Conservation (phyloP, 2,113 vertebrate genomes). For the Catharus fuscescens region DNA sequence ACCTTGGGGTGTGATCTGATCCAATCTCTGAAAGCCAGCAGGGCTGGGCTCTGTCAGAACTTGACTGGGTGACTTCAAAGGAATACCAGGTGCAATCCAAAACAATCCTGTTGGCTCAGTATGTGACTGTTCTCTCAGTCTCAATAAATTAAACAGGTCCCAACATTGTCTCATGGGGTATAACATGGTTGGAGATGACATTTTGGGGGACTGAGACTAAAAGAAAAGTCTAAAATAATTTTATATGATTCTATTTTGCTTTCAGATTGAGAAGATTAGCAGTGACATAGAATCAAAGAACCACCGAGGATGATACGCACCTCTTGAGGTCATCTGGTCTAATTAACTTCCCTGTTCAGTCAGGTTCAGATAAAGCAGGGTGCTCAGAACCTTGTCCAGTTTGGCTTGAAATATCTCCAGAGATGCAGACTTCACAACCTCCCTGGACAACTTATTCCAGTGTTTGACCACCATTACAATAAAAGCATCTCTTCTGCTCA, state of each 20-base stretch:
- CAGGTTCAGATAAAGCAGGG: not conserved
- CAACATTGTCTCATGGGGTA: not conserved
- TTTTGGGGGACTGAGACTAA: not conserved
- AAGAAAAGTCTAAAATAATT: not conserved
- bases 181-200: not conserved
- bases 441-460: not conserved
- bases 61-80: slow-evolving; percentile 61
- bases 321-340: not conserved
- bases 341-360: not conserved
- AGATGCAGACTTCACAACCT: not conserved
- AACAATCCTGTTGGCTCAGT: slow-evolving; percentile 1
- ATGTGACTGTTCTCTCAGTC: not conserved
- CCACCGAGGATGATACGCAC: not conserved
- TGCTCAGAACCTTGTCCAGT: not conserved
- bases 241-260: not conserved
- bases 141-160: slow-evolving; percentile 33
- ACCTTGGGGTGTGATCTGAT: slow-evolving; percentile 33
- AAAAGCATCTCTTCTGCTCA: not conserved
- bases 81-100: slow-evolving; percentile 36
- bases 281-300: not conserved
- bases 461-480: not conserved
- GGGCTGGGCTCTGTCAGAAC: slow-evolving; percentile 20
- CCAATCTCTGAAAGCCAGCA: not conserved
- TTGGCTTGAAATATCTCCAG: not conserved
- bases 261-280: not conserved